Conservation (phyloP, 2,797 vertebrate species). For the Rhinatrema bivittatum region DNA sequence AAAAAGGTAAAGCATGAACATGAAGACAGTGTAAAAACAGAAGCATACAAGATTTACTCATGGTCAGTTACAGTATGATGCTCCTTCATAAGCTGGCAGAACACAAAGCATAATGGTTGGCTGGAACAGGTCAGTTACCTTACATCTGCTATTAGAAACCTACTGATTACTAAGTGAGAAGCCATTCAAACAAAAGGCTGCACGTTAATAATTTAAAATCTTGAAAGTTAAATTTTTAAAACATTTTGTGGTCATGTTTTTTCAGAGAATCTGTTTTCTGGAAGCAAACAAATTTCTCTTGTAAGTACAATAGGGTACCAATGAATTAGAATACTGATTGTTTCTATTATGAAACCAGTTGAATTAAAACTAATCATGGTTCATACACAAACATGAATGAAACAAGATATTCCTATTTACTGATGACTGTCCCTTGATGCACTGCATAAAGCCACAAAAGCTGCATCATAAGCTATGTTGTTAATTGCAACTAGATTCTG, state of each 20-base stretch:
- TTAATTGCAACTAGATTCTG: slow-evolving; percentile 5
- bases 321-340: slow-evolving; percentile 19
- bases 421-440: slow-evolving; percentile 40
- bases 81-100: slow-evolving; percentile 68
- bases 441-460: slow-evolving; percentile 25
- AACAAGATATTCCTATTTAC: slow-evolving; percentile 29
- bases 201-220: slow-evolving; percentile 23
- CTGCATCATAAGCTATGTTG: slow-evolving; percentile 12
- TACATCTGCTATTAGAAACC: slow-evolving; percentile 60
- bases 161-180: slow-evolving; percentile 38
- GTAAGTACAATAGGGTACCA: slow-evolving; percentile 28
- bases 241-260: slow-evolving; percentile 22
- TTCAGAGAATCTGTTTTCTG: slow-evolving; percentile 30
- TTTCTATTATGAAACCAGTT: slow-evolving; percentile 26
- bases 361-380: slow-evolving; percentile 26
- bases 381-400: slow-evolving; percentile 20
- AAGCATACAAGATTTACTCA: slow-evolving; percentile 73
- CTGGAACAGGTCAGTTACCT: slow-evolving; percentile 64
- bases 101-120: slow-evolving; percentile 69
- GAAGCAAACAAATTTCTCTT: slow-evolving; percentile 23
- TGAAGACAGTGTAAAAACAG: slow-evolving; percentile 76
- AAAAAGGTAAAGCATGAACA: slow-evolving; percentile 87
- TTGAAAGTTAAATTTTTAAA: slow-evolving; percentile 22
- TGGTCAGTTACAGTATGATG: slow-evolving; percentile 69
- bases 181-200: slow-evolving; percentile 46